Evolutionary conservation across 2,113 vertebrate genomes (phyloP).

Genomic region (Labeo catla): DNA sequence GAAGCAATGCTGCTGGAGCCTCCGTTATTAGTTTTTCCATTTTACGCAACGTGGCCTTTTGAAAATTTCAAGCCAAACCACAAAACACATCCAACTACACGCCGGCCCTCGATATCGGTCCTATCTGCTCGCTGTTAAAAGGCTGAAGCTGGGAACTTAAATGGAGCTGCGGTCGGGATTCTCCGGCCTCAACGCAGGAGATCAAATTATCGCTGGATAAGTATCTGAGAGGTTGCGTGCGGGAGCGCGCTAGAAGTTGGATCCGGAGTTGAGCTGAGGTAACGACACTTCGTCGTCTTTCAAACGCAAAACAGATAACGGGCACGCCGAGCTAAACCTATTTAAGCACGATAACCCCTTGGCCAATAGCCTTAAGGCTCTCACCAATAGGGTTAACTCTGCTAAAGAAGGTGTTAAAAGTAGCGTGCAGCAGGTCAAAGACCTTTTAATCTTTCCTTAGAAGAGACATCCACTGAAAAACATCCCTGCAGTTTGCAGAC

Average conservation of each 20-base stretch:
- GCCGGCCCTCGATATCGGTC: neutral
- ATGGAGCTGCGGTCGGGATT: constrained; percentile 37
- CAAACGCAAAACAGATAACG: constrained; percentile 31
- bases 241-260: neutral
- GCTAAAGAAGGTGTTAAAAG: constrained; percentile 46
- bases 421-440: constrained; percentile 47
- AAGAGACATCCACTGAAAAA: constrained; percentile 18
- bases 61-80: constrained; percentile 25
- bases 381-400: constrained; percentile 36
- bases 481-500: neutral
- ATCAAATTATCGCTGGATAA: constrained; percentile 43
- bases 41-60: constrained; percentile 2
- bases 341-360: constrained; percentile 41
- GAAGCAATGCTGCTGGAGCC: neutral
- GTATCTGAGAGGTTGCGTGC: constrained; percentile 26
- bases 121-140: constrained; percentile 39
- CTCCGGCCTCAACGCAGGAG: constrained; percentile 15
- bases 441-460: constrained; percentile 44
- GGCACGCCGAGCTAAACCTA: constrained; percentile 20
- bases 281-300: constrained; percentile 27
- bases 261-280: constrained; percentile 24
- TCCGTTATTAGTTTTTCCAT: constrained; percentile 33
- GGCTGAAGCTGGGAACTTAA: constrained; percentile 35
- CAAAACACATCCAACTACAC: constrained; percentile 42
- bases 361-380: constrained; percentile 34